A percentile compares a stretch with the other conserved stretches of the same genome.
phyloP scores from a whole-genome alignment of 2,113 vertebrate genomes.

The Chloebia gouldiae region DNA sequence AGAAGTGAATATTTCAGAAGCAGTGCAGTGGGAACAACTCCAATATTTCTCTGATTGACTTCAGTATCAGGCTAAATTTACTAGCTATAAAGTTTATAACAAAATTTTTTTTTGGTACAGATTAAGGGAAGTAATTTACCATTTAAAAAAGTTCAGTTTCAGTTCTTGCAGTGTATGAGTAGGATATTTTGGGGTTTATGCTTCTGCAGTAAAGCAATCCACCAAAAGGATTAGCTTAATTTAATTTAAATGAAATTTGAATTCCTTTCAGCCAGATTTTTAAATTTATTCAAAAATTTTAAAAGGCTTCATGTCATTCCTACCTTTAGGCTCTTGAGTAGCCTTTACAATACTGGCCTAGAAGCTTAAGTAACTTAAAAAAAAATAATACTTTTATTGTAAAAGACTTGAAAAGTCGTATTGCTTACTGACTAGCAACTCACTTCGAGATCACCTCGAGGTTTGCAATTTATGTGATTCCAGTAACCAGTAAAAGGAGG shows the following conservation, averaged over 20 bases:
- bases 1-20: background rate
- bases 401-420: background rate
- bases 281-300: background rate
- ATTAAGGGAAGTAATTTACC: background rate
- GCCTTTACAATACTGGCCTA: background rate
- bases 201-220: background rate
- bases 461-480: background rate
- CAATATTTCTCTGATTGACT: background rate
- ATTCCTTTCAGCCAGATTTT: background rate
- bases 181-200: background rate
- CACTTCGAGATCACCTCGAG: background rate
- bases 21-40: background rate
- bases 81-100: background rate
- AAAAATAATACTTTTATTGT: background rate
- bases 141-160: background rate
- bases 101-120: background rate
- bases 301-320: background rate
- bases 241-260: background rate
- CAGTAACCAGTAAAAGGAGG: background rate
- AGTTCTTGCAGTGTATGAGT: background rate
- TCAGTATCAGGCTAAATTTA: background rate
- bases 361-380: background rate
- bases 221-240: background rate
- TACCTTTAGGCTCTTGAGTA: background rate
- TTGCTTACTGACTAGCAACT: background rate